These are phyloP conservation scores for Cynocephalus volans DNA, from an alignment of 2,113 vertebrate species.

Conservation along the genomic window DNA sequence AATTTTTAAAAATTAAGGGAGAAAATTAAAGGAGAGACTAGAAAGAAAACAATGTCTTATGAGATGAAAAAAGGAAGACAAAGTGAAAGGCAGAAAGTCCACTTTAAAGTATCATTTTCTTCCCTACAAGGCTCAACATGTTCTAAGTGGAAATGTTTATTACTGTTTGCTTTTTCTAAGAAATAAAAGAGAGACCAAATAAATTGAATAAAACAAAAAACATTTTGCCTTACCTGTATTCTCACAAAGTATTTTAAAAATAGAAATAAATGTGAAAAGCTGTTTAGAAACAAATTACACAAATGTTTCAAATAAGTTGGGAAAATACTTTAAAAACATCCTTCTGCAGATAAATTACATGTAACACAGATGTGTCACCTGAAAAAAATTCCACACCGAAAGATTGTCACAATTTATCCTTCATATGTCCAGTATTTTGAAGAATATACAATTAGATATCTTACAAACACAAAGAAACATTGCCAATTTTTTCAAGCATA, in stretches of 20 bases:
- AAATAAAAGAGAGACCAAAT: background rate
- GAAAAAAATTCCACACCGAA: slow-evolving; percentile 49
- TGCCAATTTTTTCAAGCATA: slow-evolving; percentile 41
- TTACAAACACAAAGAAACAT: slow-evolving; percentile 5
- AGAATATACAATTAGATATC: background rate
- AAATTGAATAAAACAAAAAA: background rate
- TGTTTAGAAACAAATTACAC: slow-evolving; percentile 44
- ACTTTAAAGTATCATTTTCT: background rate
- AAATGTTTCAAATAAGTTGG: slow-evolving; percentile 45
- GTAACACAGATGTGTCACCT: background rate
- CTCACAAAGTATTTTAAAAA: background rate
- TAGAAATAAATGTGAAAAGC: background rate
- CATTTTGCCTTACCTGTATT: background rate
- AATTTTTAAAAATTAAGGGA: background rate
- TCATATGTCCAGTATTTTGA: slow-evolving; percentile 2
- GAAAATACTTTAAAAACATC: slow-evolving; percentile 44
- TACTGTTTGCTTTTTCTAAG: background rate
- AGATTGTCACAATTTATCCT: background rate
- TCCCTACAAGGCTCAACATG: background rate
- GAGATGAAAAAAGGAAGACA: background rate
- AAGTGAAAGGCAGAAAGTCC: background rate
- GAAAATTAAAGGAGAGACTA: background rate
- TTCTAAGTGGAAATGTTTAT: background rate
- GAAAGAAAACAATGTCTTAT: background rate
- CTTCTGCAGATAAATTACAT: background rate